Base-by-base conservation (phyloP, 2,797 vertebrate species). In the Sebastes steindachneri region DNA sequence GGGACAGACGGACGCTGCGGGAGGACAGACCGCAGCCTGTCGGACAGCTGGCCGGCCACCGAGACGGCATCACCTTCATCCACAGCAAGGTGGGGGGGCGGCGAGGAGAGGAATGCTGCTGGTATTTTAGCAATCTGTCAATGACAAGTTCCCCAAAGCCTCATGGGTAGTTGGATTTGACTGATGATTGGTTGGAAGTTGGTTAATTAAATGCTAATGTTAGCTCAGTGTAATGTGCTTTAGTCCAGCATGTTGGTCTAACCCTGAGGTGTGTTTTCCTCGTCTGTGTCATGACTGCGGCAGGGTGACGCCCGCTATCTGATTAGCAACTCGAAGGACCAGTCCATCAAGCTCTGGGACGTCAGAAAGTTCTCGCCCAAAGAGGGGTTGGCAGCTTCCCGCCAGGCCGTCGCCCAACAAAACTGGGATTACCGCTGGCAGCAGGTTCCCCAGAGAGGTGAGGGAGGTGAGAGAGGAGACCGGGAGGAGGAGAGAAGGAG, bases 391-490 rank as follows among this genome's bases (percentile, higher is more conserved):
- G 97, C 97, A 23, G 98, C 98, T 1, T 98, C 98, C 4, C 96
- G 97, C 7, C 95, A 96, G 79, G 97, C 97, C 8, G 97, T 98
- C 79, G 97, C 97, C 23, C 97, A 97, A 31, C 97, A 99, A 75
- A 97, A 97, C 95, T 99, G 98, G 98, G 98, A 99, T 88, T 99
- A 99, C 86, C 96, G 98, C 73, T 99, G 97, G 98, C 97, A 98
- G 88, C 97, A 97, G 92, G 97, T 98, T 59, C 97, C 97, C 66
- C 97, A 96, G 90, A 97, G 96, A 97, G 97, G 97, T 98, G 83
- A 17, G 19, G 41, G 45, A 64, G 28, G 37, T 98, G 83, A 17
- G 19, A 33, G 45, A 64, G 28, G 37, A 9, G 65, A 64, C 35
- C 14, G 21, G 62, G 12, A 19, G 41, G 70, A 37, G 35, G 35